These are phyloP conservation scores for Takifugu ocellatus DNA, from an alignment of 2,797 vertebrate genomes.

Conservation along the genomic window DNA sequence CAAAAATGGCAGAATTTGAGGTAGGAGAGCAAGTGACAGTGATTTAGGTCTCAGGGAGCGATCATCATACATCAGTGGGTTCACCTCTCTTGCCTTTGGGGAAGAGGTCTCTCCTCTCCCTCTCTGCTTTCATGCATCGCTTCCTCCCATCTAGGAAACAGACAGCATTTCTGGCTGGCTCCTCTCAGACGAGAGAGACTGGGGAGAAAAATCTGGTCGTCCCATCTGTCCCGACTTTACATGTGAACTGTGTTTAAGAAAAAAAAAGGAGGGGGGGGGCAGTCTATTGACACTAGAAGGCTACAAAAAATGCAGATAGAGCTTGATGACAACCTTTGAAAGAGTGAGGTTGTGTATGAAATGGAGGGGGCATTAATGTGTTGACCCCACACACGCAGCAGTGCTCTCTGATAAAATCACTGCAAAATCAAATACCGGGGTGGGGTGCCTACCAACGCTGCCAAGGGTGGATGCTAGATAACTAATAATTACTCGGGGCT, in stretches of 20 bases:
- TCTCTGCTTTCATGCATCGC: constrained; percentile 46
- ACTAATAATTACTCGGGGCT: constrained; percentile 43
- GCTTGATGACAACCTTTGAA: constrained; percentile 3
- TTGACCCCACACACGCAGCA: constrained; percentile 42
- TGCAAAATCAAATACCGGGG: constrained; percentile 22
- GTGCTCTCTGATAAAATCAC: constrained; percentile 26
- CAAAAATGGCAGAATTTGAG: constrained; percentile 21
- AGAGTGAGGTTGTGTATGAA: constrained; percentile 5
- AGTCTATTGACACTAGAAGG: no score
- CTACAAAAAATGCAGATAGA: not conserved
- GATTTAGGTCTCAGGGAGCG: constrained; percentile 51
- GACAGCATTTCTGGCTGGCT: constrained; percentile 43
- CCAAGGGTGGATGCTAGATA: constrained; percentile 27
- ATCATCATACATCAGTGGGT: constrained; percentile 59
- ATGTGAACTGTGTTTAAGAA: constrained; percentile 6
- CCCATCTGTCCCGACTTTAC: constrained; percentile 48
- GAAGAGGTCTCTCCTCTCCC: constrained; percentile 20
- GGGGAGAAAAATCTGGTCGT: constrained; percentile 47
- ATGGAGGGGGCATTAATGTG: constrained; percentile 57
- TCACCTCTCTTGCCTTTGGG: constrained; percentile 47
- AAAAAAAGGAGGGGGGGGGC: not conserved
- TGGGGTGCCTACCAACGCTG: not conserved
- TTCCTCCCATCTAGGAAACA: constrained; percentile 39
- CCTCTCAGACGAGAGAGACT: constrained; percentile 57
- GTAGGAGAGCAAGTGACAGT: constrained; percentile 10